Evolutionary conservation across 2,888 invertebrate genomes (phyloP).

Genomic region (Phalera bucephala): DNA sequence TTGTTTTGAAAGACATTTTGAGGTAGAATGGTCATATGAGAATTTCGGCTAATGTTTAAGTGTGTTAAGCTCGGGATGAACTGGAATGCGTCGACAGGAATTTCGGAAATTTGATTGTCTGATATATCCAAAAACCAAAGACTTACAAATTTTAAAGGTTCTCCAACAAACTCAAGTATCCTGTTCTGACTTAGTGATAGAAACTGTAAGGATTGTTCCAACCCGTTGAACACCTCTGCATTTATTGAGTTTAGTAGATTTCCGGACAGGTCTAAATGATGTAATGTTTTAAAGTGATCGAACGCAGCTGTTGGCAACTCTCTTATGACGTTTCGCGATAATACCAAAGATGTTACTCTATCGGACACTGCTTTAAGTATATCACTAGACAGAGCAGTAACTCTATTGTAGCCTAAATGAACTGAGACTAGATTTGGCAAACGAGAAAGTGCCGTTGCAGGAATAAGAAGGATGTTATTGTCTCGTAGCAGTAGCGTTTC

Average conservation of each 20-base stretch:
- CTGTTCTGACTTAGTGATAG: conserved; percentile 90
- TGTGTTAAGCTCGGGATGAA: conserved; percentile 86
- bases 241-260: conserved; percentile 89
- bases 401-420: conserved; percentile 92
- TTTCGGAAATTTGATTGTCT: conserved; percentile 89
- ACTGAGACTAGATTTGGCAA: conserved; percentile 88
- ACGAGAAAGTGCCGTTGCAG: conserved; percentile 91
- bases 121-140: conserved; percentile 89
- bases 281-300: conserved; percentile 88
- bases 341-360: conserved; percentile 87
- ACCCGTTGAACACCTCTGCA: conserved; percentile 88
- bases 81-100: conserved; percentile 86
- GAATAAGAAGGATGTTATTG: conserved; percentile 93
- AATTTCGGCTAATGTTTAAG: conserved; percentile 90
- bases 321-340: conserved; percentile 93
- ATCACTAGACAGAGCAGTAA: conserved; percentile 92
- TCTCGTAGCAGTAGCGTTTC: conserved; percentile 91
- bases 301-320: conserved; percentile 93
- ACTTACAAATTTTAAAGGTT: conserved; percentile 84
- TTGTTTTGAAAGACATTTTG: conserved; percentile 88
- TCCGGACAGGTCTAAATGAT: conserved; percentile 89
- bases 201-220: conserved; percentile 88
- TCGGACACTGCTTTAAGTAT: conserved; percentile 89
- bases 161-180: conserved; percentile 85
- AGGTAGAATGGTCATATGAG: conserved; percentile 85